Percentiles rank a stretch among this genome's conserved stretches.
Conservation (phyloP, 2,888 invertebrate genomes). For the Stenchaetothrips biformis region DNA sequence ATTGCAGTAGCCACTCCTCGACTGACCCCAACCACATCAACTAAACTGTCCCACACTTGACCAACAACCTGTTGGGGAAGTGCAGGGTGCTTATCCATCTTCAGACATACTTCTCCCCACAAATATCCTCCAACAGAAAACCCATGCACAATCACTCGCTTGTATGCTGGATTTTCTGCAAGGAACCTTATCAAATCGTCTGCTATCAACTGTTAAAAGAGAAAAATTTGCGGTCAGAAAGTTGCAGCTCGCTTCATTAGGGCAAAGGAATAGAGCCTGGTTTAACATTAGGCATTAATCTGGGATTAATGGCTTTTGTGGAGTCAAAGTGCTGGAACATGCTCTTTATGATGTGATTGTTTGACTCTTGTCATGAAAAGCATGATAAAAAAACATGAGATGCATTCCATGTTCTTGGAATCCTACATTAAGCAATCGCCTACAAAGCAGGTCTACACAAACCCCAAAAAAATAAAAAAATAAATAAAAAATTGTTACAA, state of each 20-base stretch:
- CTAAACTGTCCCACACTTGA: slow-evolving; percentile 43
- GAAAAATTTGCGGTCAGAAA: not conserved
- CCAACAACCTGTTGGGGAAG: slow-evolving; percentile 36
- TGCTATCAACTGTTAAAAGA: slow-evolving; percentile 41
- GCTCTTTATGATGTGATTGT: not conserved
- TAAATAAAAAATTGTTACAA: too few relatives aligned
- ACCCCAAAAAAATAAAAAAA: too few relatives aligned
- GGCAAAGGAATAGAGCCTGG: not conserved
- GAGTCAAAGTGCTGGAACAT: slow-evolving; percentile 23
- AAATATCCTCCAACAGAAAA: slow-evolving; percentile 50
- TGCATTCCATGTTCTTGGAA: not conserved
- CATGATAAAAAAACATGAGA: not conserved
- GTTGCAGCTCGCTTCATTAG: not conserved
- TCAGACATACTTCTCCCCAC: slow-evolving; percentile 46
- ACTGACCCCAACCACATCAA: slow-evolving; percentile 66
- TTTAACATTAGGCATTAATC: not conserved
- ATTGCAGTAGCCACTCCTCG: slow-evolving; percentile 64
- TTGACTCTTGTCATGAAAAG: not conserved
- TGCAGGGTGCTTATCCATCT: slow-evolving; percentile 40
- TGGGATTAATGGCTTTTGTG: not conserved
- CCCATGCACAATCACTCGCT: slow-evolving; percentile 47
- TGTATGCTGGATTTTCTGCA: slow-evolving; percentile 39
- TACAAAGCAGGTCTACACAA: too few relatives aligned
- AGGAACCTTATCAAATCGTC: slow-evolving; percentile 44
- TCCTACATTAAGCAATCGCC: not conserved